Base-by-base conservation (phyloP, 2,888 invertebrate species). In the Pollenia griseotomentosa region DNA sequence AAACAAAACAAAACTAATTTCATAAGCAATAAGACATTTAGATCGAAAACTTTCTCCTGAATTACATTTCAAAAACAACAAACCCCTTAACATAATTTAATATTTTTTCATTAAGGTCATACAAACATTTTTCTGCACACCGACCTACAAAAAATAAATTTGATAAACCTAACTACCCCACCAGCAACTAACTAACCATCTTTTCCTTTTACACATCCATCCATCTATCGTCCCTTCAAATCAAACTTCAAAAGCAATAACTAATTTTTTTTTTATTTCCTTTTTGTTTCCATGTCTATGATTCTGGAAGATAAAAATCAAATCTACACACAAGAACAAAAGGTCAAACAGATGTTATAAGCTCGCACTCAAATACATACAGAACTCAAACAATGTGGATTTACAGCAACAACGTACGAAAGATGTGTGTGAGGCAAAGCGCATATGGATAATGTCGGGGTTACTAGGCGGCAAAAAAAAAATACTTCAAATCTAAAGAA, bases 311-410 rank as follows among this genome's bases (percentile, higher is more conserved):
- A 10, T 10, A 55, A 57, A 57, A 57, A 23, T 57, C 57, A 57
- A 57, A 57, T 57, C 8, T n/a, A n/a, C 53, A n/a, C 7, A 53
- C 10, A 14, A 3, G 19, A 6, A 66, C 19, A 70, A 55, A 73
- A 33, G 81, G 57, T 44, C 33, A 82, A 57, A 40, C 16, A 23
- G 23, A 5, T n/a, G n/a, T 44, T 46, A 14, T 14, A 73, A 59
- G 33, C 48, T 46, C 19, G 10, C 16, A 23, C 40, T 51, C 19
- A 55, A 57, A 59, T 33, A 33, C 33, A 33, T 33, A 33, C 7
- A 61, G 42, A 68, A 53, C 14, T 68, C 40, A 46, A 82, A 74
- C 19, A 73, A 51, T 14, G 51, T 51, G 51, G 19, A 66, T 19
- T 46, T 63, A 61, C 33, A 61, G 8, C 51, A 40, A 55, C 46